phyloP scores from a whole-genome alignment of 2,113 vertebrate genomes.

The Raja brachyura region DNA sequence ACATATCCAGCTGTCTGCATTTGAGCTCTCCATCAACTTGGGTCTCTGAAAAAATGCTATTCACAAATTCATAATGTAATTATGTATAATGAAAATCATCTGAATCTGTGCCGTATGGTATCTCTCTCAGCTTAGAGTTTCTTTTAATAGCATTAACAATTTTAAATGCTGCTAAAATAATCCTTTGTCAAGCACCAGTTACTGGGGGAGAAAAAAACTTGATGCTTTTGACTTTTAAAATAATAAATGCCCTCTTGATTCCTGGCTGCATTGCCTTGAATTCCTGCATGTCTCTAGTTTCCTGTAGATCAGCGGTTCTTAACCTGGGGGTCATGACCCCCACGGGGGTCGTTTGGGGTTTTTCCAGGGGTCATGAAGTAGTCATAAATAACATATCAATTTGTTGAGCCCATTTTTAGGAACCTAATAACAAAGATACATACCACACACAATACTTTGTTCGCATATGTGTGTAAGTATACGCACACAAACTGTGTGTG shows the following conservation, averaged over 20 bases:
- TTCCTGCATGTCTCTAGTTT: not conserved
- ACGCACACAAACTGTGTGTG: too few species aligned
- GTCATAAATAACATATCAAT: too few species aligned
- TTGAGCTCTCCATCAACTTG: not conserved
- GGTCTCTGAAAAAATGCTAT: not conserved
- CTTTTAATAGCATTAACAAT: not conserved
- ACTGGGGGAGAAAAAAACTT: not conserved
- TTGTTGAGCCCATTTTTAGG: too few species aligned
- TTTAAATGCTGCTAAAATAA: not conserved
- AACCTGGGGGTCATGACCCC: too few species aligned
- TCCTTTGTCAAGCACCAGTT: not conserved
- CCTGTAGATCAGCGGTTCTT: not conserved
- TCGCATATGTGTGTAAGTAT: too few species aligned
- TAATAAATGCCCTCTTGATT: not conserved
- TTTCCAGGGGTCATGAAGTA: too few species aligned
- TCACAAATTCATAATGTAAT: not conserved
- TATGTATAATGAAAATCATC: not conserved
- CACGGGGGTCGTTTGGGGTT: too few species aligned
- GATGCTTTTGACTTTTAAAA: not conserved
- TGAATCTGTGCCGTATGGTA: not conserved
- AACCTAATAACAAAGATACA: too few species aligned
- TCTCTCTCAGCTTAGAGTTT: not conserved
- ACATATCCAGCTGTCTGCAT: not conserved
- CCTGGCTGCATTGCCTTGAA: not conserved
- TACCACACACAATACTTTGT: too few species aligned